Conservation (phyloP, 2,888 invertebrate species). For the Ecliptopera silaceata region DNA sequence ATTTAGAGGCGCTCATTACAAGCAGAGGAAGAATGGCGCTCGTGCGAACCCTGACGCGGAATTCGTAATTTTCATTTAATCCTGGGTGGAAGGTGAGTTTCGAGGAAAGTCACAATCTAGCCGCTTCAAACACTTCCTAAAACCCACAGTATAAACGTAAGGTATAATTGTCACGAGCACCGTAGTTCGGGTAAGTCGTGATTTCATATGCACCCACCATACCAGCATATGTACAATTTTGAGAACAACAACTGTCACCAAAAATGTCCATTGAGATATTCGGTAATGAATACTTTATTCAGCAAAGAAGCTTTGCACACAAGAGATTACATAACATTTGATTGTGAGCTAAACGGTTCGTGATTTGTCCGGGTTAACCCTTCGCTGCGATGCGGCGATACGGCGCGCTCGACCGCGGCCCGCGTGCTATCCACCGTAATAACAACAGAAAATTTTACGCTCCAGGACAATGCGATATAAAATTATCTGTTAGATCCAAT, state of each 20-base stretch:
- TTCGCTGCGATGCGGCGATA: constrained; percentile 58
- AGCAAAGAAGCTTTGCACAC: background rate
- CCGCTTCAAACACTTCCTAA: background rate
- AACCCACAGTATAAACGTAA: background rate
- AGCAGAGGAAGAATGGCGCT: constrained; percentile 70
- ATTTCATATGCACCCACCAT: no score
- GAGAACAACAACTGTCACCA: no score
- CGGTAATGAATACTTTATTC: background rate
- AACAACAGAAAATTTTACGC: constrained; percentile 82
- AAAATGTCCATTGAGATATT: background rate
- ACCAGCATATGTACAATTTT: no score
- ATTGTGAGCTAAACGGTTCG: constrained; percentile 51
- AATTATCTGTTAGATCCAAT: constrained; percentile 84
- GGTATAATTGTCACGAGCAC: no score
- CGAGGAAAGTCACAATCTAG: background rate
- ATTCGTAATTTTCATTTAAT: constrained; percentile 60
- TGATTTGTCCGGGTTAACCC: constrained; percentile 58
- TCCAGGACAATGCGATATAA: constrained; percentile 83
- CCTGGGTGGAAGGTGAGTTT: background rate
- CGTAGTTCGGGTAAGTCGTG: no score
- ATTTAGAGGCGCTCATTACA: constrained; percentile 80
- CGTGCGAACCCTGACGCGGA: constrained; percentile 54
- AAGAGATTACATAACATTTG: constrained; percentile 18
- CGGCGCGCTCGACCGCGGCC: constrained; percentile 49
- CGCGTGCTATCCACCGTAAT: constrained; percentile 67